Evolutionary conservation across 2,888 invertebrate species (phyloP), one percentile per base, ranked within the genome.

Genomic region (Macrosoma leucophasiata): DNA sequence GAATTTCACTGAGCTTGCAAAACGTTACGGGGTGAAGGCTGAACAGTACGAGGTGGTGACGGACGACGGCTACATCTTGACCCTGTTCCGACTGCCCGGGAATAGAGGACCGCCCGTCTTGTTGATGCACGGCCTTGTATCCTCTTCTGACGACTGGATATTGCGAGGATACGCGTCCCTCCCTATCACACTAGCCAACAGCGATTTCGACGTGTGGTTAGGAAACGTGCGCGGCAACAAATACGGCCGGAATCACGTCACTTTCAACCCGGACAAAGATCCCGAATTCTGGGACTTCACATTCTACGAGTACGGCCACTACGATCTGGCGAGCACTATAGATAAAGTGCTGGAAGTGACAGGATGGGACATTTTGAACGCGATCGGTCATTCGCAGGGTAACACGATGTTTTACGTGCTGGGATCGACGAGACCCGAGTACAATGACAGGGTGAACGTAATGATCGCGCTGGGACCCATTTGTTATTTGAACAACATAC

Each of bases 371-470:
- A 63, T 84, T 26, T 40, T 92, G 1, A 86, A 85, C 47, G 89
- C 89, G 52, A 65, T 89, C 7, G 91, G 90, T 0, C 90, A 91
- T 55, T 91, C 90, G 1, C 74, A 82, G 55, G 92, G 91, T 6
- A 82, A 84, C 0, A 86, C 87, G 0, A 52, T 58, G 4, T 85
- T 84, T 44, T 86, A 71, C 40, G 79, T 86, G 0, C 69, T 87
- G 67, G 60, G 70, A 2, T 69, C 84, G 0, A 60, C 62, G 20
- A 54, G 52, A 25, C 85, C 87, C 0, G 77, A 81, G 33, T 86
- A 87, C 48, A 87, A 87, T 48, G 44, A 60, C 1, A 87, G 86
- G 55, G 66, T 89, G 4, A 65, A 61, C 19, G 62, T 75, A 0
- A 67, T 77, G 46, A 66, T 79, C 33, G 74, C 78, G 14, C 52